Percentiles rank a stretch among this genome's conserved stretches.
These are phyloP conservation scores for Drosophila pallidifrons DNA, from an alignment of 1,140 invertebrate genomes.

Conservation along the genomic window DNA sequence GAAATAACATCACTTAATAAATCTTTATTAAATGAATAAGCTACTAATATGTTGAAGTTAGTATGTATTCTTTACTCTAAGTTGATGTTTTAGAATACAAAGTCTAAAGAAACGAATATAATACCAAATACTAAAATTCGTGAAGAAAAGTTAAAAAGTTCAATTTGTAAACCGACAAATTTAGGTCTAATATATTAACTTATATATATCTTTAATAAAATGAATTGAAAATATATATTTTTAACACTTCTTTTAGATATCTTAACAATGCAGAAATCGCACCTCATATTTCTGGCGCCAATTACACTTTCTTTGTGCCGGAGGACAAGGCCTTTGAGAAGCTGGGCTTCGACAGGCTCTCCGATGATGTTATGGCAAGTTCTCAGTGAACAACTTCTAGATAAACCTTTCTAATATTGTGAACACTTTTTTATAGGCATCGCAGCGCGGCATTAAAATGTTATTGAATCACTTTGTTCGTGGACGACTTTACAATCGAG, in stretches of 20 bases:
- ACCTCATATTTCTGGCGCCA: slow-evolving; percentile 86
- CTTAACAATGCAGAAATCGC: slow-evolving; percentile 87
- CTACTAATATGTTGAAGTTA: no score
- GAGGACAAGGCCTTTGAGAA: slow-evolving; percentile 87
- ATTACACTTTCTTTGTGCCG: slow-evolving; percentile 89
- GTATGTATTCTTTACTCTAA: no score
- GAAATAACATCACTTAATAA: no score
- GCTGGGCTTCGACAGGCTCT: slow-evolving; percentile 86
- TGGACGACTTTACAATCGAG: slow-evolving; percentile 87
- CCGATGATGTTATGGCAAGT: slow-evolving; percentile 86
- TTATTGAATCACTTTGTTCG: slow-evolving; percentile 88
- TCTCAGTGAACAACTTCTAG: neutral
- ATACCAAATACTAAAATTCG: no score
- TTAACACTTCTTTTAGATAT: slow-evolving; percentile 77
- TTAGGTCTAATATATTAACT: no score
- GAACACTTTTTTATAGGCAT: slow-evolving; percentile 66
- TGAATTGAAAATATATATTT: neutral
- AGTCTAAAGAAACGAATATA: no score
- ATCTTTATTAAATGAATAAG: no score
- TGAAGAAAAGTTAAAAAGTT: no score
- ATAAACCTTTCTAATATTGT: neutral
- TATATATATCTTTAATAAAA: no score
- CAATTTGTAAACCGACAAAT: no score
- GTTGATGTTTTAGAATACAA: no score
- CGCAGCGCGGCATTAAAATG: slow-evolving; percentile 86